Base-by-base conservation (phyloP, 2,797 vertebrate genomes). In the Coccyzus lansbergi region DNA sequence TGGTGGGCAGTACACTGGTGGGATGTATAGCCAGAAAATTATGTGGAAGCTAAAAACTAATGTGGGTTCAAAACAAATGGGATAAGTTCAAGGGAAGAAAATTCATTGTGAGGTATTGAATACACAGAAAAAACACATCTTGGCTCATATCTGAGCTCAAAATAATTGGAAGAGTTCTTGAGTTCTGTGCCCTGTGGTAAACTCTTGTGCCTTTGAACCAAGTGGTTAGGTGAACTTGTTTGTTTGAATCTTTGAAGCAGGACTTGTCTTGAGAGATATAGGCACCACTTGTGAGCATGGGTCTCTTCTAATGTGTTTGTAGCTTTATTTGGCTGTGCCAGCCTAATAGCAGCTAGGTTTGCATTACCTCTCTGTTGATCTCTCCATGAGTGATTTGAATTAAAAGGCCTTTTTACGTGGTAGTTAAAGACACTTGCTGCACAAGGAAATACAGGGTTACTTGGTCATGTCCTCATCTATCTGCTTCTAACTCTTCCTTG, bases 61-160 rank as follows among this genome's bases (percentile, higher is more conserved):
- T 91, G 63, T 63, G 15, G 33, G 12, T 81, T 89, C 78, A 74
- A 74, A 82, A 70, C 31, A 71, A 78, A 85, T 53, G 56, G 28
- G 58, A 46, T 56, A 71, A 94, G 81, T 42, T 93, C 19, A 33
- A 19, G 48, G 38, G 46, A 74, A 90, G 92, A 88, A 90, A 95
- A 86, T 72, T 90, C 28, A 88, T 70, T 86, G 74, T 86, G 55
- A 87, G 9, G 83, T 89, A 40, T 58, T 78, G 79, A 93, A 86
- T 87, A 77, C 51, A 42, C 12, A 90, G 53, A 91, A 92, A 64
- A 92, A 64, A 46, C 22, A 33, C 59, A 85, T 67, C 49, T 90
- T 90, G 86, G 55, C 72, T 93, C 68, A 80, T 91, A 82, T 69
- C 94, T 94, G 72, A 93, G 75, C 79, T 88, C 46, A 53, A 29